Conservation (phyloP, 2,888 invertebrate species). For the Rutpela maculata region DNA sequence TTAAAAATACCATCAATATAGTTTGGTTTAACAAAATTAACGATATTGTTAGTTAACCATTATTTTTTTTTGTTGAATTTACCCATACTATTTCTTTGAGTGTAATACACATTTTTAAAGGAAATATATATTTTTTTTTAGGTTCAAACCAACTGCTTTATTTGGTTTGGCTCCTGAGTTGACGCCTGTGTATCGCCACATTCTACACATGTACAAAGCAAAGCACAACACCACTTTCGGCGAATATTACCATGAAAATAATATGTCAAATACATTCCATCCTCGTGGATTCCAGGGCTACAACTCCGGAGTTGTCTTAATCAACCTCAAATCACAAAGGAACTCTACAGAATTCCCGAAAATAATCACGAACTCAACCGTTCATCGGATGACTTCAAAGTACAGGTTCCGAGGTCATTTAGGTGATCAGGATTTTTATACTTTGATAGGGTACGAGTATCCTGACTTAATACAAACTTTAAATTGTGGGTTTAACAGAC, state of each 20-base stretch:
- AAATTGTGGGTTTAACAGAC: slow-evolving; percentile 88
- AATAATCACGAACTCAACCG: slow-evolving; percentile 76
- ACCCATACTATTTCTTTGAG: too few relatives aligned
- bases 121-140: slow-evolving; percentile 62
- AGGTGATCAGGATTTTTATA: slow-evolving; percentile 90
- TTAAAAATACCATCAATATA: too few relatives aligned
- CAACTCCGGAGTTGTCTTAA: slow-evolving; percentile 87
- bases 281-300: slow-evolving; percentile 82
- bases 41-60: too few relatives aligned
- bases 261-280: slow-evolving; percentile 61
- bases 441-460: slow-evolving; percentile 82
- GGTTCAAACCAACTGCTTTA: slow-evolving; percentile 79
- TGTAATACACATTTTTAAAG: too few relatives aligned
- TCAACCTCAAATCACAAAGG: slow-evolving; percentile 82
- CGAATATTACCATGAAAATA: slow-evolving; percentile 71
- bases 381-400: slow-evolving; percentile 77
- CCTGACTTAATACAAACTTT: slow-evolving; percentile 83
- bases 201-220: slow-evolving; percentile 81
- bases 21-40: too few relatives aligned
- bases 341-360: slow-evolving; percentile 78
- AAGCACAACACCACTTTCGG: slow-evolving; percentile 78
- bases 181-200: slow-evolving; percentile 87
- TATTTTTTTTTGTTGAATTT: too few relatives aligned
- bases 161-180: slow-evolving; percentile 85
- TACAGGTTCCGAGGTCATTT: slow-evolving; percentile 83